These are phyloP conservation scores for Zapornia atra DNA, from an alignment of 2,113 vertebrate genomes.

Conservation along the genomic window DNA sequence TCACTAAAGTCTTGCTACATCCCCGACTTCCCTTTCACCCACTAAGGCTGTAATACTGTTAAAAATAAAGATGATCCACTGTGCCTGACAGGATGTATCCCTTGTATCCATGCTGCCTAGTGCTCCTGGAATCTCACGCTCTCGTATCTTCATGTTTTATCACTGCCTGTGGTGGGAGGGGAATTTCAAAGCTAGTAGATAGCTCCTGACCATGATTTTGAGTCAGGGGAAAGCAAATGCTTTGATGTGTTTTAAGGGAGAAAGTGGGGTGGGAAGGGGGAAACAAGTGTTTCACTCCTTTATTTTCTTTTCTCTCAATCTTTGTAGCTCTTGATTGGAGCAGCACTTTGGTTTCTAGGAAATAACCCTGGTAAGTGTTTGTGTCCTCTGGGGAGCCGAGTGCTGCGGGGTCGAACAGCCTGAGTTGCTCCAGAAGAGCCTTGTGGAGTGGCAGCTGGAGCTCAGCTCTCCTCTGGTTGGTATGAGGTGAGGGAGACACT, in stretches of 20 bases:
- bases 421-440: background rate
- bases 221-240: background rate
- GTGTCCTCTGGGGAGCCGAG: background rate
- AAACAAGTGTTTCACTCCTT: background rate
- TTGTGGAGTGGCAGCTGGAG: background rate
- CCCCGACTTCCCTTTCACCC: conserved; percentile 45
- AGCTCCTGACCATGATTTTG: background rate
- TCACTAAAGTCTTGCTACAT: conserved; percentile 24
- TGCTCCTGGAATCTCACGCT: background rate
- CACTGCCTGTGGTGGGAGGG: background rate
- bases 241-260: background rate
- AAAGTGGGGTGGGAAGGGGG: background rate
- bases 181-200: conserved; percentile 34
- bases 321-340: background rate
- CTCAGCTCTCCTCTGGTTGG: background rate
- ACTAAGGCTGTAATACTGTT: conserved; percentile 33
- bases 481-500: background rate
- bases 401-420: background rate
- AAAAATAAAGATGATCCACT: conserved; percentile 66
- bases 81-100: conserved; percentile 40
- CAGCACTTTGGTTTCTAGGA: background rate
- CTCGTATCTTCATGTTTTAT: background rate
- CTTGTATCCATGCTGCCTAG: conserved; percentile 34
- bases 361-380: background rate
- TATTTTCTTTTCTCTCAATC: background rate